phyloP scores from a whole-genome alignment of 2,113 vertebrate genomes.

The Mustela nigripes region DNA sequence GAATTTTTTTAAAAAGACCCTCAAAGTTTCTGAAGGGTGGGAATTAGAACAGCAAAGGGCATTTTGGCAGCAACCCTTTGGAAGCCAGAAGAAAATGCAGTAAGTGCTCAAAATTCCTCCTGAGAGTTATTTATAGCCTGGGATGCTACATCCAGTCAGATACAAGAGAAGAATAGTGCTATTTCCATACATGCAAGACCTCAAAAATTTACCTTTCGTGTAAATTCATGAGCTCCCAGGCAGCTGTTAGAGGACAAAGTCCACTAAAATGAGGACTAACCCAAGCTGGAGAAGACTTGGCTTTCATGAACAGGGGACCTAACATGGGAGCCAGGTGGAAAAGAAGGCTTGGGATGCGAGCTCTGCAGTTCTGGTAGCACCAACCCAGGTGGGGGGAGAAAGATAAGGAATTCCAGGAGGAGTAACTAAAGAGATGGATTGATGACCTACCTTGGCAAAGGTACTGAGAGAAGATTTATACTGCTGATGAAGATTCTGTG shows the following conservation, averaged over 20 bases:
- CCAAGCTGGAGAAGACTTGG: not conserved
- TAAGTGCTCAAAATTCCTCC: not conserved
- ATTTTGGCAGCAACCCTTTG: not conserved
- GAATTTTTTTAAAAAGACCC: not conserved
- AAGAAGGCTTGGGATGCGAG: accelerated
- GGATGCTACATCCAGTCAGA: not conserved
- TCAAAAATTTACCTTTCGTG: not conserved
- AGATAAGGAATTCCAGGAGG: not conserved
- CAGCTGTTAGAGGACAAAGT: not conserved
- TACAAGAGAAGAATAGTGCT: not conserved
- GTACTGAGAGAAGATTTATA: not conserved
- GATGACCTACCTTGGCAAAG: too few relatives aligned
- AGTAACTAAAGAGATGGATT: not conserved
- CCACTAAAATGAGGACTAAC: not conserved
- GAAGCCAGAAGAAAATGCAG: not conserved
- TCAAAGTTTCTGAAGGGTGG: not conserved
- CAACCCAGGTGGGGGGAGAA: too few relatives aligned
- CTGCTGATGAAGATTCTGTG: not conserved
- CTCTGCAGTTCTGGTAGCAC: not conserved
- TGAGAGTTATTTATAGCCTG: not conserved
- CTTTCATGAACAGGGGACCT: not conserved
- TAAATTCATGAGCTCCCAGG: not conserved
- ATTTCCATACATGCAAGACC: not conserved
- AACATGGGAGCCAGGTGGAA: accelerated
- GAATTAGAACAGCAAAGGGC: not conserved